Conservation (phyloP, 1,140 invertebrate species). For the Lucilia cuprina region DNA sequence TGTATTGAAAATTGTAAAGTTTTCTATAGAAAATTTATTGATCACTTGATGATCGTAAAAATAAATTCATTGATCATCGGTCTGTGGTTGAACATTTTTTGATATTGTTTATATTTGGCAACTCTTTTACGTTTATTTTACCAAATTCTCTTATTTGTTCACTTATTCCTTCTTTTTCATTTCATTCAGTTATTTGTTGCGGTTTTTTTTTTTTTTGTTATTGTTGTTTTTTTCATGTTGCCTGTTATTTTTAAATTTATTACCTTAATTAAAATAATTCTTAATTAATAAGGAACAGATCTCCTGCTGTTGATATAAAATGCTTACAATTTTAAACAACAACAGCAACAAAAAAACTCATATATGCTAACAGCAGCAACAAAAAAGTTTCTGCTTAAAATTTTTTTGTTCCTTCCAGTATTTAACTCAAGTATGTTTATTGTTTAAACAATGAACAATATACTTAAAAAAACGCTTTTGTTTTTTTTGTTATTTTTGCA, state of each 20-base stretch:
- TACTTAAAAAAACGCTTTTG: not conserved
- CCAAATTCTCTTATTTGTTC: not conserved
- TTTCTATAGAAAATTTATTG: too few relatives aligned
- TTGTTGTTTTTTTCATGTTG: not conserved
- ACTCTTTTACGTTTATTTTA: not conserved
- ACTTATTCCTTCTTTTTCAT: not conserved
- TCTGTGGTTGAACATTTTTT: not conserved
- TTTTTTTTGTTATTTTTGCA: not conserved
- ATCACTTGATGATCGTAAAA: too few relatives aligned
- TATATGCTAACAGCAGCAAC: not conserved
- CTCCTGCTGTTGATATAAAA: conserved; percentile 31
- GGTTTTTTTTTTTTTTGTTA: not conserved
- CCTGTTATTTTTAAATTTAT: conserved; percentile 30
- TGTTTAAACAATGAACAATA: not conserved
- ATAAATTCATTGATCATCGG: too few relatives aligned
- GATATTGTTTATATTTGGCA: not conserved
- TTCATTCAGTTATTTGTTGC: not conserved
- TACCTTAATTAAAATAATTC: conserved; percentile 35
- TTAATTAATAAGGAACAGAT: conserved; percentile 30
- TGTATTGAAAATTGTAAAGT: too few relatives aligned
- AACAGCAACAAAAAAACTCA: not conserved
- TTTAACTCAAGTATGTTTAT: conserved; percentile 14
- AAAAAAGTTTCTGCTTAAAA: not conserved
- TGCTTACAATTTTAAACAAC: not conserved
- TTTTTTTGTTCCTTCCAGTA: not conserved